These are phyloP conservation scores for Phylloscopus trochilus DNA, from an alignment of 2,113 vertebrate species.

Conservation along the genomic window DNA sequence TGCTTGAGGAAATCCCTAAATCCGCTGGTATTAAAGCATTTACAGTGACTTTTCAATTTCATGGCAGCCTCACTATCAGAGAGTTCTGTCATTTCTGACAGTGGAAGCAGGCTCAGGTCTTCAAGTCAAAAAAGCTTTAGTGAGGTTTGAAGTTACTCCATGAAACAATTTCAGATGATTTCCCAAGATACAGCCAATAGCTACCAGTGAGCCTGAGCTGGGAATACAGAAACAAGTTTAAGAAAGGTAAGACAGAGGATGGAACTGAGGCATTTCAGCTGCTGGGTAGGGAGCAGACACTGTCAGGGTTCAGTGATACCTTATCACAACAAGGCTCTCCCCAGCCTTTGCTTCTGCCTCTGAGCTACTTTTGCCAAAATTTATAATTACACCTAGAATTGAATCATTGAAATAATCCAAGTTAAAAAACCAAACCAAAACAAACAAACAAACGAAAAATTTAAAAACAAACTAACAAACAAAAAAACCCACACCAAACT, in stretches of 20 bases:
- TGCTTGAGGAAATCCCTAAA: conserved; percentile 67
- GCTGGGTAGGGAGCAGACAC: neutral
- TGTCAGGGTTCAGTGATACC: neutral
- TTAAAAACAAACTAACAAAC: too few species aligned
- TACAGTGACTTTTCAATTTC: conserved; percentile 31
- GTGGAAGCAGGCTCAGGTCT: neutral
- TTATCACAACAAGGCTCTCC: neutral
- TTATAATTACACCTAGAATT: neutral
- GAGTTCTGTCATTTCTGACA: neutral
- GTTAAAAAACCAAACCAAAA: neutral
- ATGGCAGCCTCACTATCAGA: neutral
- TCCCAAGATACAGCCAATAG: neutral
- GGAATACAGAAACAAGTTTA: neutral
- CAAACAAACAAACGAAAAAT: neutral
- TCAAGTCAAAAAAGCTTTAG: neutral
- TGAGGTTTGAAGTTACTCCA: neutral
- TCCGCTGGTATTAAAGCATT: conserved; percentile 28
- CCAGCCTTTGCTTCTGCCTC: neutral
- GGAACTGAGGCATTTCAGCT: neutral
- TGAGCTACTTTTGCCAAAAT: neutral
- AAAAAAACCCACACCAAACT: too few species aligned
- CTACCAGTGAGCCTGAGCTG: neutral
- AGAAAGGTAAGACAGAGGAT: neutral
- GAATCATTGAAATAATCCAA: neutral
- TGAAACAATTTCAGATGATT: neutral